phyloP scores from a whole-genome alignment of 2,113 vertebrate genomes.

The Jaculus jaculus region DNA sequence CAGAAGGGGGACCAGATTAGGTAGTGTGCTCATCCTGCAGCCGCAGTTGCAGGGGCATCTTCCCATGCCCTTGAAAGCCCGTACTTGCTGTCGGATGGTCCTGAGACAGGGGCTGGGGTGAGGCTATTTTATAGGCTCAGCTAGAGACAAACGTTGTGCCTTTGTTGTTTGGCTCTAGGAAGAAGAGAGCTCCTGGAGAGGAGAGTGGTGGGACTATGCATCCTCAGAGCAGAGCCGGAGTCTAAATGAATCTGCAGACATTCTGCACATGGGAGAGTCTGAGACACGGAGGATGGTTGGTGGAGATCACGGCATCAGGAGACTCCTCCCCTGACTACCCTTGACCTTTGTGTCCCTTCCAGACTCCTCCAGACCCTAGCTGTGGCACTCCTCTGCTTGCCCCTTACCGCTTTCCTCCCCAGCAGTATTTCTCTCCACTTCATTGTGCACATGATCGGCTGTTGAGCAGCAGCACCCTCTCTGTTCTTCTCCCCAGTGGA shows the following conservation, averaged over 20 bases:
- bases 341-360: not conserved
- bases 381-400: not conserved
- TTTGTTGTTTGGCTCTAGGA: not conserved
- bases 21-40: not conserved
- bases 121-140: not conserved
- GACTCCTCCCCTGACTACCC: not conserved
- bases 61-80: not conserved
- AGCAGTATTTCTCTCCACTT: not conserved
- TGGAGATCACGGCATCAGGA: not conserved
- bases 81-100: not conserved
- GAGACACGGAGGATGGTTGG: not conserved
- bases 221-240: not conserved
- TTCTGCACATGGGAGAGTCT: not conserved
- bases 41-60: not conserved
- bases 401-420: not conserved
- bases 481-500: not conserved
- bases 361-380: accelerated
- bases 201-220: not conserved
- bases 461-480: not conserved
- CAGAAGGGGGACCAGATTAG: not conserved
- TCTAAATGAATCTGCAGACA: too few species aligned
- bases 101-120: too few species aligned
- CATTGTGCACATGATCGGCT: not conserved
- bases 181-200: not conserved
- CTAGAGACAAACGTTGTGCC: not conserved